Evolutionary conservation across 2,888 invertebrate species (phyloP).

Genomic region (Eulithis testata): DNA sequence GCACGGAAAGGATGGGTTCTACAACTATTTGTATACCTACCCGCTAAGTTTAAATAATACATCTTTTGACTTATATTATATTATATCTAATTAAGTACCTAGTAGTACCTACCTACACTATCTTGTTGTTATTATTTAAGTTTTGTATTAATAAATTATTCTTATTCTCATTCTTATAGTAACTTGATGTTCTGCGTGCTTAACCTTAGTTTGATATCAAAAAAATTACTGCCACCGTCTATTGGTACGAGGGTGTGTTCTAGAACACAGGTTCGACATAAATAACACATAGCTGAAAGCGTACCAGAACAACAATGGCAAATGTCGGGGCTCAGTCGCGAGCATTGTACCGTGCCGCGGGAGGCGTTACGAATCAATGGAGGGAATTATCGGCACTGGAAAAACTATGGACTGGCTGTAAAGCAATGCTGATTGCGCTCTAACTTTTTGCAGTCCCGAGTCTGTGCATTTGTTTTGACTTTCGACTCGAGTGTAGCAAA

Average conservation of each 20-base stretch:
- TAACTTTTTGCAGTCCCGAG: too few species aligned
- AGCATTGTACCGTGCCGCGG: slow-evolving; percentile 83
- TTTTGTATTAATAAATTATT: too few species aligned
- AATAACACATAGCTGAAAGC: slow-evolving; percentile 65
- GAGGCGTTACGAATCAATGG: slow-evolving; percentile 85
- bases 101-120: too few species aligned
- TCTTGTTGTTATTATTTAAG: too few species aligned
- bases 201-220: not conserved
- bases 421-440: not conserved
- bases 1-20: too few species aligned
- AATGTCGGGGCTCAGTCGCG: slow-evolving; percentile 82
- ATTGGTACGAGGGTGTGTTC: slow-evolving; percentile 24
- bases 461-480: too few species aligned
- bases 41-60: too few species aligned
- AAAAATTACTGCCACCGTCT: not conserved
- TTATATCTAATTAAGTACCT: too few species aligned
- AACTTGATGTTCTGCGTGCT: not conserved
- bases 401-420: slow-evolving; percentile 53
- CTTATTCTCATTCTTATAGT: too few species aligned
- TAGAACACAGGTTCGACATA: slow-evolving; percentile 56
- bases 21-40: too few species aligned
- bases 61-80: too few species aligned
- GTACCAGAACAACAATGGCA: slow-evolving; percentile 79
- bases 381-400: slow-evolving; percentile 81
- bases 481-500: too few species aligned